These are phyloP conservation scores for Microcebus lehilahytsara DNA, from an alignment of 2,113 vertebrate species.

Conservation along the genomic window DNA sequence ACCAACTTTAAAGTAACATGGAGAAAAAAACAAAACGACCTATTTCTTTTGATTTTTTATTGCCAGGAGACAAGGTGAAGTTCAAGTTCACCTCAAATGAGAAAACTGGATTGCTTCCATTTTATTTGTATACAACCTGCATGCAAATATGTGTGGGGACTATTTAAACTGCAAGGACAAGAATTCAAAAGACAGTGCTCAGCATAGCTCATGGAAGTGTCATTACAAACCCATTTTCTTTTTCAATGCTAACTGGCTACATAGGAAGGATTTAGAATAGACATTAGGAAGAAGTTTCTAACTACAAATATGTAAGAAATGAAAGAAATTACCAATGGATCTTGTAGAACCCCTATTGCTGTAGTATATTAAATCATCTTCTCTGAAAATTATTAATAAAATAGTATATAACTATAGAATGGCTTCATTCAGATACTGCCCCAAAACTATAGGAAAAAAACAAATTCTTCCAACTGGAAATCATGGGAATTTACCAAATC, in stretches of 20 bases:
- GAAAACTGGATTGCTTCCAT: not conserved
- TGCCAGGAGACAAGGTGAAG: not conserved
- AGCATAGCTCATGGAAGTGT: not conserved
- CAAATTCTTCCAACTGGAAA: not conserved
- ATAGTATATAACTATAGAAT: not conserved
- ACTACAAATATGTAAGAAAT: not conserved
- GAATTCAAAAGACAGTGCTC: not conserved
- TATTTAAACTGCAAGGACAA: not conserved
- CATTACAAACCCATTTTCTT: not conserved
- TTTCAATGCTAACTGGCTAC: not conserved
- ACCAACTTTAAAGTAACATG: not conserved
- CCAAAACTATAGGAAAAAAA: not conserved
- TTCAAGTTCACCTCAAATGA: not conserved
- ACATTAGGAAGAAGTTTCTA: not conserved
- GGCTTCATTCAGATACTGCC: not conserved
- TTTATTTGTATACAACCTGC: not conserved
- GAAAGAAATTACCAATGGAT: not conserved
- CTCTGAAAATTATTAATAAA: not conserved
- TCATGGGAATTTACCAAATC: constrained; percentile 11
- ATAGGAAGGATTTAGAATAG: not conserved
- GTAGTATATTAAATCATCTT: not conserved
- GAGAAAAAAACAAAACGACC: not conserved
- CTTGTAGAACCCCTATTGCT: not conserved
- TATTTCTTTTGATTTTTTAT: not conserved
- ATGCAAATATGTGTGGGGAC: not conserved